Evolutionary conservation across 2,113 vertebrate species (phyloP).

Genomic region (Raphicerus campestris): DNA sequence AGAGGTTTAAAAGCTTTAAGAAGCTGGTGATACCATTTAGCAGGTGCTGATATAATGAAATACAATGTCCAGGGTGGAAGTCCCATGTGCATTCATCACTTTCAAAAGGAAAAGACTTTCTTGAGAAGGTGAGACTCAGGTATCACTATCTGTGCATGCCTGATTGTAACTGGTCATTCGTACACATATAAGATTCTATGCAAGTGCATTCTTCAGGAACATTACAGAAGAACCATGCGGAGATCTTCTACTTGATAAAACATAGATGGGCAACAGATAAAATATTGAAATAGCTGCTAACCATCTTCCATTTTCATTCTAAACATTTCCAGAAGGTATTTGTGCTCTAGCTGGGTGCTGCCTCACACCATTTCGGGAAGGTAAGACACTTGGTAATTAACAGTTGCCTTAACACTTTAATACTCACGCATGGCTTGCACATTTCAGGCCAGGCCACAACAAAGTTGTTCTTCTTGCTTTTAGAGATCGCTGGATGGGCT

Average conservation of each 20-base stretch:
- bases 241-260: not conserved
- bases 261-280: not conserved
- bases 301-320: not conserved
- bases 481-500: not conserved
- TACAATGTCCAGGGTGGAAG: not conserved
- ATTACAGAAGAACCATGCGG: not conserved
- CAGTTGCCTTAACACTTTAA: not conserved
- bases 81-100: not conserved
- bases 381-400: not conserved
- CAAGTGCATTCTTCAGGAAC: fast-evolving
- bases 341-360: not conserved
- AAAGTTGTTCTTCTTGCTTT: not conserved
- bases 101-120: not conserved
- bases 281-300: not conserved
- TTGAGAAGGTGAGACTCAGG: not conserved
- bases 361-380: not conserved
- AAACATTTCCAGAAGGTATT: not conserved
- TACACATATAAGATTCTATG: fast-evolving
- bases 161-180: not conserved
- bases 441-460: not conserved
- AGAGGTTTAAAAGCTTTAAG: not conserved
- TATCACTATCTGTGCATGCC: fast-evolving
- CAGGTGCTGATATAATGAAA: not conserved
- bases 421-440: not conserved
- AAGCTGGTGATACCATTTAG: not conserved